These are phyloP conservation scores for Neuroterus valhalla DNA, from an alignment of 1,140 invertebrate species.

Conservation along the genomic window DNA sequence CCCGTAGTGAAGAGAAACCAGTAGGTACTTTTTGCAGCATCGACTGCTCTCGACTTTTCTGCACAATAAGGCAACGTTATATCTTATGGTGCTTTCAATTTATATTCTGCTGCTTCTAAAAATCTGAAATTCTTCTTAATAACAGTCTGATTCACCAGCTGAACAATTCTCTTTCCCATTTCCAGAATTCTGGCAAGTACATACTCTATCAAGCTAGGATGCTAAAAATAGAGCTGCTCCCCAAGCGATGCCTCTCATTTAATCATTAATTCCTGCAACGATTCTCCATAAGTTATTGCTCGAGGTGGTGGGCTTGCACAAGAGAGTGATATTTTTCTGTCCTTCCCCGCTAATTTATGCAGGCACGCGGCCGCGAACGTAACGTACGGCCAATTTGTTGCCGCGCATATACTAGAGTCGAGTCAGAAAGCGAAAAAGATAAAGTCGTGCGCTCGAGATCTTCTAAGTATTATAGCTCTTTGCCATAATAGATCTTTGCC, in stretches of 20 bases:
- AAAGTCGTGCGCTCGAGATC: constrained; percentile 41
- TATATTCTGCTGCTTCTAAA: background rate
- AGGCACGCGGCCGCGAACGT: constrained; percentile 46
- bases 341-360: constrained; percentile 52
- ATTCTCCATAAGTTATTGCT: constrained; percentile 4
- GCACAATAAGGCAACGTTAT: background rate
- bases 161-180: background rate
- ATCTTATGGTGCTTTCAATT: background rate
- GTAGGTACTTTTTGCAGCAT: background rate
- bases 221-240: constrained; percentile 6
- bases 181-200: background rate
- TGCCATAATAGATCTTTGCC: constrained; percentile 47
- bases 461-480: constrained; percentile 33
- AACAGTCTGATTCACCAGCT: background rate
- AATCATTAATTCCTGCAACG: constrained; percentile 13
- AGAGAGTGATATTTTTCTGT: constrained; percentile 45
- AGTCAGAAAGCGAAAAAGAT: constrained; percentile 45
- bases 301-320: constrained; percentile 36
- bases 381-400: constrained; percentile 52
- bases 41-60: background rate
- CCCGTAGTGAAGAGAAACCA: background rate
- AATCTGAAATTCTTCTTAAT: background rate
- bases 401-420: constrained; percentile 39
- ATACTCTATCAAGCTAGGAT: background rate
- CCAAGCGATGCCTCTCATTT: background rate